These are phyloP conservation scores for Drosophila antonietae DNA, from an alignment of 2,888 invertebrate genomes.

Conservation along the genomic window DNA sequence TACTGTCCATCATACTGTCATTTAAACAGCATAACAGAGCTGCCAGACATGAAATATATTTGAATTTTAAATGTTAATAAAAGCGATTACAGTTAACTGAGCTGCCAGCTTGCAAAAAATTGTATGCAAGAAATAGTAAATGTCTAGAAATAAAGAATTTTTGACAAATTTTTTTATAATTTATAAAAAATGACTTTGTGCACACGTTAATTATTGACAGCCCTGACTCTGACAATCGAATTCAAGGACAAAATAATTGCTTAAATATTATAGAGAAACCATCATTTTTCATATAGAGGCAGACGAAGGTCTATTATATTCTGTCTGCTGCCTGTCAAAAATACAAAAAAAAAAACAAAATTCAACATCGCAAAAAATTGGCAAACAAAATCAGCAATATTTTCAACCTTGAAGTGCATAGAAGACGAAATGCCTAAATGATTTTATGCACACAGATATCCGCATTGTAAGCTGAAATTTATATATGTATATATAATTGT, in stretches of 20 bases:
- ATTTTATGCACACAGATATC: slow-evolving; percentile 10
- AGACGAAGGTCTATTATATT: slow-evolving; percentile 48
- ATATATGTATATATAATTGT: not conserved
- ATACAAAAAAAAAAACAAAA: not conserved
- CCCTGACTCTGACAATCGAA: slow-evolving; percentile 78
- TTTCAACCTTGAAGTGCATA: slow-evolving; percentile 51
- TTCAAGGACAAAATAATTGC: slow-evolving; percentile 69
- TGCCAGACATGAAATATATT: not conserved
- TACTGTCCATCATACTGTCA: not conserved
- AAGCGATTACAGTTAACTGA: not conserved
- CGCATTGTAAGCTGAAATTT: slow-evolving; percentile 26
- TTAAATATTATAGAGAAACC: slow-evolving; percentile 42
- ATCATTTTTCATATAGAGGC: slow-evolving; percentile 57
- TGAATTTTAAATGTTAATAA: not conserved
- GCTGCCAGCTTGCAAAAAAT: not conserved
- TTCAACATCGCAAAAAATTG: slow-evolving; percentile 35
- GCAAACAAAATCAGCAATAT: slow-evolving; percentile 45
- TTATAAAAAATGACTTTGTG: slow-evolving; percentile 18
- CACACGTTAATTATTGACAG: slow-evolving; percentile 53
- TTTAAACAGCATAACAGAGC: not conserved
- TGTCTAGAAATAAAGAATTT: not conserved
- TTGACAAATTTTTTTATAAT: not conserved
- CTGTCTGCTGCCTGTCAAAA: slow-evolving; percentile 60
- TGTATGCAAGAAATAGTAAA: not conserved
- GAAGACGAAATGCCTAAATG: slow-evolving; percentile 28